Conservation (phyloP, 2,113 vertebrate genomes). For the Stomatorhinus ivindoensis region DNA sequence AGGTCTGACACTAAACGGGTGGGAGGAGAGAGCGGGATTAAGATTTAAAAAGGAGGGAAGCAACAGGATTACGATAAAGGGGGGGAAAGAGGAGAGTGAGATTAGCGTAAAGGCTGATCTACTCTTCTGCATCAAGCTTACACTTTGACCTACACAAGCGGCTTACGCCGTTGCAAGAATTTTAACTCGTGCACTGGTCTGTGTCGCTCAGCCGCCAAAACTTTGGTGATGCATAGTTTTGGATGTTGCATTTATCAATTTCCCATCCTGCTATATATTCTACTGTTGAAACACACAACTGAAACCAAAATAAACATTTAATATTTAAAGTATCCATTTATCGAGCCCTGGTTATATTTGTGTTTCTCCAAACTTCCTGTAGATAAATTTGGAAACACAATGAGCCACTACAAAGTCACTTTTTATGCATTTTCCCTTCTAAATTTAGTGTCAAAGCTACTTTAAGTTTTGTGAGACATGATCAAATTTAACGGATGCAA, state of each 20-base stretch:
- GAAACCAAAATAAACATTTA: neutral
- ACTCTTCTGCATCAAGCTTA: neutral
- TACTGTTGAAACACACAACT: neutral
- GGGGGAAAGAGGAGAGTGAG: neutral
- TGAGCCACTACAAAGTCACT: neutral
- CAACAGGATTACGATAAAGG: neutral
- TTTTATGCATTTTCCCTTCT: neutral
- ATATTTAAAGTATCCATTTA: neutral
- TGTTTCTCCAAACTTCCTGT: neutral
- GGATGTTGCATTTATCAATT: neutral
- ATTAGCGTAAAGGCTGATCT: neutral
- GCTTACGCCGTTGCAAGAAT: neutral
- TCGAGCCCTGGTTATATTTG: neutral
- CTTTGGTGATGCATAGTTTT: neutral
- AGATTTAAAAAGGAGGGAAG: neutral
- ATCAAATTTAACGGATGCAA: neutral
- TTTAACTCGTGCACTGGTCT: neutral
- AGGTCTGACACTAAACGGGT: neutral
- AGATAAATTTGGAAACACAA: neutral
- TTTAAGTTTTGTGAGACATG: neutral
- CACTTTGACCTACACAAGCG: neutral
- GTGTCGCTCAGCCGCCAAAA: neutral
- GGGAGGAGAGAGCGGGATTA: neutral
- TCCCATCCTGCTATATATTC: neutral
- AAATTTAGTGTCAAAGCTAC: neutral